Evolutionary conservation across 2,888 invertebrate genomes (phyloP), one percentile per base, ranked within the genome.

Genomic region (Imbricaverruca yamaguchii): DNA sequence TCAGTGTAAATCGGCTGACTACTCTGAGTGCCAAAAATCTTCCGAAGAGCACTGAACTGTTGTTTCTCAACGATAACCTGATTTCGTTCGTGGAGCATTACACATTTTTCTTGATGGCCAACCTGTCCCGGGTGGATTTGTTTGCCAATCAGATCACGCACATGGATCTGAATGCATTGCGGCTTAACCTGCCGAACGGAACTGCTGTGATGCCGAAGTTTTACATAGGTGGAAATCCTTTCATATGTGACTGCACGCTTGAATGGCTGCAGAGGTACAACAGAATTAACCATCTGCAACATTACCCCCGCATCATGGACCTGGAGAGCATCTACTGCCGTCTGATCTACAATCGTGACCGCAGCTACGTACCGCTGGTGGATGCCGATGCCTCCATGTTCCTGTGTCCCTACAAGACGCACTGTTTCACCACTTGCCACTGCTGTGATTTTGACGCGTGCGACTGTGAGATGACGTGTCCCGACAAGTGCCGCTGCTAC

Each of bases 401-500:
- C 88, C 89, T 95, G 84, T 95, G 94, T 88, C 92, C 92, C 86
- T 95, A 95, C 87, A 92, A 93, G 83, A 91, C 92, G 83, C 93
- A 94, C 86, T 96, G 95, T 87, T 94, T 94, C 87, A 93, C 94
- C 11, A 88, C 93, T 83, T 96, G 95, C 87, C 93, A 94, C 86
- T 96, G 95, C 86, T 96, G 95, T 87, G 94, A 95, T 87, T 96
- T 94, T 86, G 94, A 94, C 86, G 94, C 94, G 63, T 96, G 95
- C 87, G 95, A 96, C 88, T 96, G 95, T 89, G 93, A 95, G 89
- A 94, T 94, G 93, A 94, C 93, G 81, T 96, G 95, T 86, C 95
- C 95, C 55, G 90, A 90, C 81, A 93, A 93, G 86, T 96, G 95
- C 88, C 93, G 93, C 81, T 96, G 95, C 87, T 95, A 94, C 88